phyloP scores from a whole-genome alignment of 2,888 invertebrate genomes.

The Perdita meconis region DNA sequence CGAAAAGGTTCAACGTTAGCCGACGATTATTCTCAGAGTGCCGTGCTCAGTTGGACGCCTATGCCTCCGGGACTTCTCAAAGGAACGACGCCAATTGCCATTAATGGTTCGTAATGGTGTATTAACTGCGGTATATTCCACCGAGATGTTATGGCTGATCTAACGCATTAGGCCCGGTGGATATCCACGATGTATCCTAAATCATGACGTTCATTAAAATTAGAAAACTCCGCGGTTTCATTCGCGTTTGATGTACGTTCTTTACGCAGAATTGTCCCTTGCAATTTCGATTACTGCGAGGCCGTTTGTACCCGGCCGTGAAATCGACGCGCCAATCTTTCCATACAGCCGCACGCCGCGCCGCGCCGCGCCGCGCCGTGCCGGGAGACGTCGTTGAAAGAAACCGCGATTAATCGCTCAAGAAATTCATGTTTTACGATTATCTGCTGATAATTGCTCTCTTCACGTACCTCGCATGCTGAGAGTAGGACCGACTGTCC shows the following conservation, averaged over 20 bases:
- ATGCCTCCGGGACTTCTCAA: slow-evolving; percentile 64
- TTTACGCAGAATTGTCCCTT: neutral
- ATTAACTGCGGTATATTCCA: slow-evolving; percentile 48
- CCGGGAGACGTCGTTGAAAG: neutral
- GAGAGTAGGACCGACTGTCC: too few species aligned
- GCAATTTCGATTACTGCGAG: slow-evolving; percentile 8
- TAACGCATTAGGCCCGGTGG: slow-evolving; percentile 11
- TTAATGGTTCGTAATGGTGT: slow-evolving; percentile 63
- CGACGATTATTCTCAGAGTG: slow-evolving; percentile 51
- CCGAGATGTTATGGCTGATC: slow-evolving; percentile 27
- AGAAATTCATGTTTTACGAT: neutral
- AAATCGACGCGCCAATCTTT: neutral
- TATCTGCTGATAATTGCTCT: neutral
- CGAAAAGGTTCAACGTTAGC: slow-evolving; percentile 36
- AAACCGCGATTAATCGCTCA: neutral
- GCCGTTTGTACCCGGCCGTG: neutral
- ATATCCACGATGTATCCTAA: slow-evolving; percentile 10
- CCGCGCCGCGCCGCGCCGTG: neutral
- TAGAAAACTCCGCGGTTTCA: slow-evolving; percentile 12
- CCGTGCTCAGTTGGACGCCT: slow-evolving; percentile 49
- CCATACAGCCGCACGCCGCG: too few species aligned
- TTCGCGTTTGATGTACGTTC: neutral
- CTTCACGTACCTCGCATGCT: neutral
- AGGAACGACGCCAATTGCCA: slow-evolving; percentile 66
- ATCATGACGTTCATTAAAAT: slow-evolving; percentile 30